Conservation (phyloP, 2,888 invertebrate species). For the Sesamia inferens region DNA sequence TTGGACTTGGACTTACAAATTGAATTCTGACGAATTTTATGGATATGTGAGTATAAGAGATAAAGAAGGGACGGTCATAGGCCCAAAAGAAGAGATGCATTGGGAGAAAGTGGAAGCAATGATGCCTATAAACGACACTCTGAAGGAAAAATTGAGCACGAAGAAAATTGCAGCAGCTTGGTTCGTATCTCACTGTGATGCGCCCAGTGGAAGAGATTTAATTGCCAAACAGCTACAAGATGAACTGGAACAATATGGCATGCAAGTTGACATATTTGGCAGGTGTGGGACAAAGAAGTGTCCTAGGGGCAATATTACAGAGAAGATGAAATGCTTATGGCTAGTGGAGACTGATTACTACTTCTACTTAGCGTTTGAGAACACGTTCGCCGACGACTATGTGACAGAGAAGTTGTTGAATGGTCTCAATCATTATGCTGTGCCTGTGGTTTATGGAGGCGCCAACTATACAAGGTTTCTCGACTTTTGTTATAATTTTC, state of each 20-base stretch:
- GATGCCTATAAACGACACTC: slow-evolving; percentile 66
- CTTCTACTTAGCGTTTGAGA: slow-evolving; percentile 82
- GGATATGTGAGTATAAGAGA: slow-evolving; percentile 74
- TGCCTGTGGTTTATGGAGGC: slow-evolving; percentile 81
- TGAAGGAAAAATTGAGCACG: slow-evolving; percentile 64
- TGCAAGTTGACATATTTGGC: slow-evolving; percentile 76
- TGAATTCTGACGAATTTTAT: slow-evolving; percentile 72
- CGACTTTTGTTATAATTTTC: background rate
- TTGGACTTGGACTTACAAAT: slow-evolving; percentile 78
- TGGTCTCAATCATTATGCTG: slow-evolving; percentile 73
- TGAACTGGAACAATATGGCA: slow-evolving; percentile 64
- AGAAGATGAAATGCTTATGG: slow-evolving; percentile 60
- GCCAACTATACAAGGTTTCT: slow-evolving; percentile 81
- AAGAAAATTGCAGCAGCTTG: background rate
- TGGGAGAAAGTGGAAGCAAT: slow-evolving; percentile 70
- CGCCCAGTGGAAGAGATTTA: slow-evolving; percentile 62
- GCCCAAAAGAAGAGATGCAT: slow-evolving; percentile 71
- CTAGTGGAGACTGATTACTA: slow-evolving; percentile 73
- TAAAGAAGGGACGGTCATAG: slow-evolving; percentile 64
- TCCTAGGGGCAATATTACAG: slow-evolving; percentile 19
- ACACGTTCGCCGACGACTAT: slow-evolving; percentile 79
- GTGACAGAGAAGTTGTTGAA: slow-evolving; percentile 81
- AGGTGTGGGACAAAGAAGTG: slow-evolving; percentile 71
- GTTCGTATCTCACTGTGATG: background rate
- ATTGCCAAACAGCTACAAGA: slow-evolving; percentile 64